These are phyloP conservation scores for Plebejus argus DNA, from an alignment of 2,888 invertebrate species.

Conservation along the genomic window DNA sequence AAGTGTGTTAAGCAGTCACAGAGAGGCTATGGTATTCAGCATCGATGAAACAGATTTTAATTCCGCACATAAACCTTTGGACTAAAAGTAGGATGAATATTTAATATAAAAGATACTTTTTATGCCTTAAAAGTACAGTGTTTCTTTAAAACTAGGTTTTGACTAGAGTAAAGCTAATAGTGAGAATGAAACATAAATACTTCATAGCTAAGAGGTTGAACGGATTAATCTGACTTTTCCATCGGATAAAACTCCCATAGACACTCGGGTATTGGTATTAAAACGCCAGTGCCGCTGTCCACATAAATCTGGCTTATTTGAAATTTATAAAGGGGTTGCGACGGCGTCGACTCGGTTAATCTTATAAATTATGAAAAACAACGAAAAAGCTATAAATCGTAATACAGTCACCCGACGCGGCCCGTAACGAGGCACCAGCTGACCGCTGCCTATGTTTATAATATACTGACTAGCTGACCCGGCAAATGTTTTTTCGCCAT, in stretches of 20 bases:
- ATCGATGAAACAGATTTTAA: too few relatives aligned
- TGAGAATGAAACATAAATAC: not conserved
- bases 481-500: too few relatives aligned
- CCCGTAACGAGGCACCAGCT: slow-evolving; percentile 41
- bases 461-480: not conserved
- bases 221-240: not conserved
- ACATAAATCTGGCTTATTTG: slow-evolving; percentile 64
- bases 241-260: not conserved
- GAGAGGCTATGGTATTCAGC: too few relatives aligned
- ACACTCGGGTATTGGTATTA: slow-evolving; percentile 44
- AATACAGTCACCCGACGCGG: slow-evolving; percentile 55
- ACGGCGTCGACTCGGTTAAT: slow-evolving; percentile 54
- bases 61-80: too few relatives aligned
- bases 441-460: slow-evolving; percentile 13
- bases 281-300: slow-evolving; percentile 51
- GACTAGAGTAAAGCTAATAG: not conserved
- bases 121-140: too few relatives aligned
- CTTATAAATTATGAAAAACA: slow-evolving; percentile 72
- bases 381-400: slow-evolving; percentile 66
- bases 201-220: not conserved
- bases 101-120: too few relatives aligned
- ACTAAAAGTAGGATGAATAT: too few relatives aligned
- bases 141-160: too few relatives aligned
- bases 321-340: slow-evolving; percentile 61
- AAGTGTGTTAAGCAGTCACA: too few relatives aligned